phyloP scores from a whole-genome alignment of 2,113 vertebrate genomes.

The Nibea coibor region DNA sequence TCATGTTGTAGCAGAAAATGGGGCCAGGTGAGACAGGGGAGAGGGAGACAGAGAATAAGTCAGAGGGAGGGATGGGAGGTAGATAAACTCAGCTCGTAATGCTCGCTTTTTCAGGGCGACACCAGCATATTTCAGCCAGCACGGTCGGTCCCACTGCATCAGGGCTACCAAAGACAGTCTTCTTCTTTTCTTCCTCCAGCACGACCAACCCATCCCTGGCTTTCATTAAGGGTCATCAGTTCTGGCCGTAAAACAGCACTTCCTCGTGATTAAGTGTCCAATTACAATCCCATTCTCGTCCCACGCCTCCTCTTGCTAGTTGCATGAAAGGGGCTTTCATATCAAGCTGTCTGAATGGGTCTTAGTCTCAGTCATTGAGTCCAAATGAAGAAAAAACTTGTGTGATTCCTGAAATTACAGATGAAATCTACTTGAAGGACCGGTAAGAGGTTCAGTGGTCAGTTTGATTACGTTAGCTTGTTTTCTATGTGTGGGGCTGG shows the following conservation, averaged over 20 bases:
- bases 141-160: not conserved
- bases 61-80: not conserved
- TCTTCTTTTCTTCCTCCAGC: slow-evolving; percentile 13
- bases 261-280: slow-evolving; percentile 74
- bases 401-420: slow-evolving; percentile 10
- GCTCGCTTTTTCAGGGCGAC: not conserved
- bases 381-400: not conserved
- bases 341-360: slow-evolving; percentile 15
- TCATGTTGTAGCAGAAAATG: slow-evolving; percentile 19
- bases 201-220: slow-evolving; percentile 20
- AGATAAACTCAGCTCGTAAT: not conserved
- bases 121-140: not conserved
- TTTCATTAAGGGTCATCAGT: slow-evolving; percentile 60
- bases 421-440: not conserved
- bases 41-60: not conserved
- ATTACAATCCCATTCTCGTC: slow-evolving; percentile 62
- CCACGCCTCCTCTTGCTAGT: slow-evolving; percentile 43
- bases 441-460: not conserved
- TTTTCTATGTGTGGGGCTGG: not conserved
- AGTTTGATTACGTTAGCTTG: not conserved
- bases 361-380: slow-evolving; percentile 3
- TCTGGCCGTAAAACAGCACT: slow-evolving; percentile 64
- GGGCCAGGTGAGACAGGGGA: slow-evolving; percentile 28
- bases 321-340: slow-evolving; percentile 39
- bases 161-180: not conserved